Evolutionary conservation across 2,888 invertebrate species (phyloP), one percentile per base, ranked within the genome.

Genomic region (Drosophila buzzatii): DNA sequence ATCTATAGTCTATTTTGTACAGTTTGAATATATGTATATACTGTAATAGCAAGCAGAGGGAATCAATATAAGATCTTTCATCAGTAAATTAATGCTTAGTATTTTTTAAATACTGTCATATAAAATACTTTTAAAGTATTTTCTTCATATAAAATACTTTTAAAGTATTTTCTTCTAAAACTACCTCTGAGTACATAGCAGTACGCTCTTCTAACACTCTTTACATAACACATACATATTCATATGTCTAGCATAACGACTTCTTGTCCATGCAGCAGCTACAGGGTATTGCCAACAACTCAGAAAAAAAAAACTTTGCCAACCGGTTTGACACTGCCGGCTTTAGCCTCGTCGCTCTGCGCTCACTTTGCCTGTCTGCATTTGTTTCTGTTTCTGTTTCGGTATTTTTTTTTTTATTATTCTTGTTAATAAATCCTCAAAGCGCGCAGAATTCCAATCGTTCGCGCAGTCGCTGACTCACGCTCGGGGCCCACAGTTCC

Each of bases 381-480:
- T 78, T 58, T 73, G 63, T 77, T 70, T 73, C 68, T 56, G 68
- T 77, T 70, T 76, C 68, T 56, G 68, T 77, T 70, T 76, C 61
- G 45, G 63, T 72, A 72, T 70, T 47, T 55, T 65, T 74, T 89
- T 84, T 51, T 82, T 84, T 51, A 85, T 85, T 88, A 90, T 90
- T 90, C 86, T 90, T 90, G 89, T 90, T 90, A 85, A 90, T 86
- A 90, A 86, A 90, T 89, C 89, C 89, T 88, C 89, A 73, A 89
- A 90, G 86, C 89, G 89, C 88, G 79, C 85, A 85, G 85, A 90
- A 86, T 89, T 90, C 90, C 90, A 87, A 87, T 87, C 73, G 70
- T 70, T 60, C 73, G 70, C 69, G 58, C 60, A 37, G 63, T 33
- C 74, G 75, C 74, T 90, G 86, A 90, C 83, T 87, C 90, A 87